Evolutionary conservation across 2,797 vertebrate genomes (phyloP).

Genomic region (Danio tinwini): DNA sequence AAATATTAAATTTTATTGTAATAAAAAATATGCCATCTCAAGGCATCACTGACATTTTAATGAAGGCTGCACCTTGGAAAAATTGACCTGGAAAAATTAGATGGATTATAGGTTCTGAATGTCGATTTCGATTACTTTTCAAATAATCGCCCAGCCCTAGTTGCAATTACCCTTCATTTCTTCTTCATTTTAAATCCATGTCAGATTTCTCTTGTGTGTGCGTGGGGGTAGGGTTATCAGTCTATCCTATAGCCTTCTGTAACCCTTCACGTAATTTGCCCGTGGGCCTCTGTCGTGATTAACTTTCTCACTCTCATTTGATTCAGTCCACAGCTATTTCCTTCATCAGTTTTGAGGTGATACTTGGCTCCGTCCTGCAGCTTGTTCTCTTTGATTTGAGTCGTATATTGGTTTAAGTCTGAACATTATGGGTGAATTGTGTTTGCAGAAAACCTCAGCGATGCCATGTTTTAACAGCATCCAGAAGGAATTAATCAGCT

Average conservation of each 20-base stretch:
- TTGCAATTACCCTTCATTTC: too few species aligned
- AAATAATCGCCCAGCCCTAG: too few species aligned
- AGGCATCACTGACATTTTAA: too few species aligned
- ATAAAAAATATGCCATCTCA: too few species aligned
- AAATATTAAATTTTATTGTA: too few species aligned
- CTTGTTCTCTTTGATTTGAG: slow-evolving; percentile 60
- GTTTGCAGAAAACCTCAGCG: slow-evolving; percentile 44
- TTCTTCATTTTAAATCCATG: too few species aligned
- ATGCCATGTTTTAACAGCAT: slow-evolving; percentile 54
- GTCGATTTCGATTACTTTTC: too few species aligned
- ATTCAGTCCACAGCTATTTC: slow-evolving; percentile 64
- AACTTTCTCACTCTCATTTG: slow-evolving; percentile 59
- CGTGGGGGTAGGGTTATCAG: too few species aligned
- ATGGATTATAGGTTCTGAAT: too few species aligned
- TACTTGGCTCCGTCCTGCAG: slow-evolving; percentile 57
- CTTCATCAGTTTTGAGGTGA: slow-evolving; percentile 65
- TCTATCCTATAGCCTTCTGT: slow-evolving; percentile 26
- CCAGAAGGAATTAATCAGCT: slow-evolving; percentile 61
- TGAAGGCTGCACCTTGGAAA: too few species aligned
- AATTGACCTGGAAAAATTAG: too few species aligned
- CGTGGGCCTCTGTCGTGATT: slow-evolving; percentile 55
- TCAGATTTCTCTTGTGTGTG: too few species aligned
- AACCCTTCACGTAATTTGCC: slow-evolving; percentile 43
- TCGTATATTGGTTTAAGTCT: slow-evolving; percentile 59
- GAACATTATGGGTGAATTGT: slow-evolving; percentile 60